Base-by-base conservation (phyloP, 2,888 invertebrate species). In the Lampropteryx suffumata region DNA sequence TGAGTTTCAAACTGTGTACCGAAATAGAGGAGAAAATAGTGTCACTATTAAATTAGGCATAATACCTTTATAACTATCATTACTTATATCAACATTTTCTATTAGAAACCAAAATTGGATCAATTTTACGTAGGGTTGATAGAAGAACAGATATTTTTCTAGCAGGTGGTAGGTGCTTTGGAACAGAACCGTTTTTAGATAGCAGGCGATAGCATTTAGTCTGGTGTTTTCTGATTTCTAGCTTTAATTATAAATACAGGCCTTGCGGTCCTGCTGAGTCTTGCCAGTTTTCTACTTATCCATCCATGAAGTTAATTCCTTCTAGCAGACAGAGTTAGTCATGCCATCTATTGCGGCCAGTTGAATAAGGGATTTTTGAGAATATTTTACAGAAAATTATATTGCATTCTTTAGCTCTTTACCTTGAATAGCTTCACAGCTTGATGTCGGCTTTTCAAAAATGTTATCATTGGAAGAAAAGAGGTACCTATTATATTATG, bases 361-460 rank as follows among this genome's bases (percentile, higher is more conserved):
- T 76, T 79, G 71, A 73, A 74, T 71, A 74, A 75, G 70, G 76
- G 74, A 71, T 78, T 77, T 74, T 77, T 73, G 58, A 75, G 69
- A 73, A 75, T 84, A 86, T 83, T 86, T 24, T 85, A 82, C 78
- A 72, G 82, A 84, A 17, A 76, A 75, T 81, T 61, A 81, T 82
- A 81, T 81, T 83, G 73, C 77, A 82, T 79, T 79, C 73, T 80
- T 77, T 86, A 86, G 84, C 79, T 79, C 57, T 82, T 76, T 81
- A 82, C 76, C 76, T 77, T 74, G 73, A 79, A 74, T 88, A 87
- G 88, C 72, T 81, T 84, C 82, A 85, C 87, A 84, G 84, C 83
- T 84, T 82, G 85, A 88, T 86, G 87, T 88, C 87, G 82, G 83
- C 87, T 88, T 85, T 83, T 82, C 81, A 83, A 86, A 88, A 84